phyloP scores from a whole-genome alignment of 2,888 invertebrate genomes.

The Cybosia mesomella region DNA sequence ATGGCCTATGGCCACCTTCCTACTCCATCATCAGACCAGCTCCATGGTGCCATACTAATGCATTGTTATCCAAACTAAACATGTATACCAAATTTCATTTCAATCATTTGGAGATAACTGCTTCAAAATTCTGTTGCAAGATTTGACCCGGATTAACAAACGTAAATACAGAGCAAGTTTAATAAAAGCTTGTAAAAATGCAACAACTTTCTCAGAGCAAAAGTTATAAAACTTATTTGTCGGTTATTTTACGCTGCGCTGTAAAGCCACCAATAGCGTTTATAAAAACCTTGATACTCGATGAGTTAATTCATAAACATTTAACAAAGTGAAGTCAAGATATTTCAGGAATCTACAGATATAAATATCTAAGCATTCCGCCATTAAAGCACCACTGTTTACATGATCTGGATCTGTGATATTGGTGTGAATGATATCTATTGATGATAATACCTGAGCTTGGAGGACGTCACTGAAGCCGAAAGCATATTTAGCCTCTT shows the following conservation, averaged over 20 bases:
- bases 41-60: too few relatives aligned
- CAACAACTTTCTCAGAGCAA: not conserved
- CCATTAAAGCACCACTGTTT: not conserved
- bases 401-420: not conserved
- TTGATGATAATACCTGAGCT: constrained; percentile 67
- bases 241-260: not conserved
- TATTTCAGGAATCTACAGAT: constrained; percentile 20
- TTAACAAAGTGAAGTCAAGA: constrained; percentile 7
- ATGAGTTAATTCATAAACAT: constrained; percentile 9
- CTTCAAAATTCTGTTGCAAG: too few relatives aligned
- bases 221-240: not conserved
- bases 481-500: constrained; percentile 80
- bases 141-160: too few relatives aligned
- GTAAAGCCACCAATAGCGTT: not conserved
- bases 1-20: too few relatives aligned
- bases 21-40: too few relatives aligned
- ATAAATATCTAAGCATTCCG: constrained; percentile 19
- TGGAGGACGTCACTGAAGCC: constrained; percentile 68
- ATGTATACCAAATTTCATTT: too few relatives aligned
- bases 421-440: not conserved
- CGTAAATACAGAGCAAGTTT: too few relatives aligned
- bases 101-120: too few relatives aligned
- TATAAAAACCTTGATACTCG: not conserved
- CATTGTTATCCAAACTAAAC: too few relatives aligned
- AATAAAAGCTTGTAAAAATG: not conserved